A percentile compares a stretch with the other conserved stretches of the same genome.
phyloP scores from a whole-genome alignment of 2,888 invertebrate species.

The Oeneis ivallda region DNA sequence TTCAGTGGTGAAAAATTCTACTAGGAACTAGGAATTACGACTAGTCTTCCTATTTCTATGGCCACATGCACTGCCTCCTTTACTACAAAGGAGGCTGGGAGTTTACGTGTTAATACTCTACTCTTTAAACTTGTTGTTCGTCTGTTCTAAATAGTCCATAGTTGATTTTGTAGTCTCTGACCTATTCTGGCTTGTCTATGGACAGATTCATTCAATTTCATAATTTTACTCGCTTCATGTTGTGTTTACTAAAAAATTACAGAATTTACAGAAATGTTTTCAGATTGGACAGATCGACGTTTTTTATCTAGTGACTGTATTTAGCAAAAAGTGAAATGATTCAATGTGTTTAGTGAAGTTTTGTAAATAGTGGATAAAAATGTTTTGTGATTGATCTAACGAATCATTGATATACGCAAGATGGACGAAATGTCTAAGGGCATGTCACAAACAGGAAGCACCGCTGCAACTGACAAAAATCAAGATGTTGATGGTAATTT shows the following conservation, averaged over 20 bases:
- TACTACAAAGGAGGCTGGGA: too few species aligned
- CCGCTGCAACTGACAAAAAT: constrained; percentile 77
- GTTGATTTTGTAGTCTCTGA: not conserved
- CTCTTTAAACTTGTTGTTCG: too few species aligned
- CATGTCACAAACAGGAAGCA: constrained; percentile 81
- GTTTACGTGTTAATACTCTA: too few species aligned
- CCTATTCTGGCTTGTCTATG: constrained; percentile 22
- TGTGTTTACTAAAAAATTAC: constrained; percentile 53
- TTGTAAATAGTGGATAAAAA: constrained; percentile 66
- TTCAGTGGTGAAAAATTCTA: too few species aligned
- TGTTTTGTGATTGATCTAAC: constrained; percentile 76
- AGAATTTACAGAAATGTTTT: constrained; percentile 67
- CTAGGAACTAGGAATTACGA: too few species aligned
- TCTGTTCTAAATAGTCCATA: too few species aligned
- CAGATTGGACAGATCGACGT: constrained; percentile 65
- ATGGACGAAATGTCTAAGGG: constrained; percentile 82
- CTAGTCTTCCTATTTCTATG: too few species aligned
- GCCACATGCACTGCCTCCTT: too few species aligned
- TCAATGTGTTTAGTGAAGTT: constrained; percentile 56
- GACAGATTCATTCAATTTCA: constrained; percentile 43
- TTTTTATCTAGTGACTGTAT: constrained; percentile 65
- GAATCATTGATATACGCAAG: constrained; percentile 78
- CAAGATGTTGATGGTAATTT: constrained; percentile 75
- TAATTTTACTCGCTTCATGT: constrained; percentile 56
- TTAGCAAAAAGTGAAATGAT: constrained; percentile 57